Evolutionary conservation across 2,797 vertebrate genomes (phyloP), one percentile per base, ranked within the genome.

Genomic region (Halcyon smyrnensis): DNA sequence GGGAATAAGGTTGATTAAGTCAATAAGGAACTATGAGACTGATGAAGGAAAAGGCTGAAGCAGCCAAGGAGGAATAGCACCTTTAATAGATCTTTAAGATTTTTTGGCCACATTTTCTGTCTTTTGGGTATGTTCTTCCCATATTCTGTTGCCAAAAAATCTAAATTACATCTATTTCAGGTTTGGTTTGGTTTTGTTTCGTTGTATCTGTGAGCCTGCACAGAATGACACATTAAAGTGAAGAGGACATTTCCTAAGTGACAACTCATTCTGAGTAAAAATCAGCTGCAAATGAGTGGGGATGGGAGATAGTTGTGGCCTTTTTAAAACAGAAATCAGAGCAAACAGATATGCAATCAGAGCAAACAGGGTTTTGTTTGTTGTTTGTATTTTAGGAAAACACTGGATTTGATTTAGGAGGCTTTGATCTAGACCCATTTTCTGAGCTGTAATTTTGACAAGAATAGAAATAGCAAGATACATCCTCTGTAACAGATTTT

Each of bases 281-380:
- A 79, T 5, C 36, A 71, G 9, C 13, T 79, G 41, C 6, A 78
- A 75, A 70, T 48, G 14, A 77, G 53, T n/a, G 24, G 15, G 2
- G 9, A 87, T 11, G 12, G 48, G 32, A 84, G 45, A 37, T 60
- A 63, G 12, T 84, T 9, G 30, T 8, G 21, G 57, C 24, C 11
- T 81, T 87, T 89, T 91, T 0, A 87, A 89, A 87, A 67, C 57
- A 84, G 43, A 94, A 95, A 89, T 84, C 81, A 95, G 70, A 92
- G 39, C 30, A 95, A 95, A 48, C 46, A 48, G 21, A 48, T 48
- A 48, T 48, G 46, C 46, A 24, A 48, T 48, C 46, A 48, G 46
- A 48, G 21, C 21, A 13, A 48, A 48, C 46, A 48, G 21, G 21
- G 20, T 13, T 88, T 81, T 93, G 50, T 84, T 96, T 87, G 41